Evolutionary conservation across 2,797 vertebrate genomes (phyloP).

Genomic region (Pseudochirops corinnae): DNA sequence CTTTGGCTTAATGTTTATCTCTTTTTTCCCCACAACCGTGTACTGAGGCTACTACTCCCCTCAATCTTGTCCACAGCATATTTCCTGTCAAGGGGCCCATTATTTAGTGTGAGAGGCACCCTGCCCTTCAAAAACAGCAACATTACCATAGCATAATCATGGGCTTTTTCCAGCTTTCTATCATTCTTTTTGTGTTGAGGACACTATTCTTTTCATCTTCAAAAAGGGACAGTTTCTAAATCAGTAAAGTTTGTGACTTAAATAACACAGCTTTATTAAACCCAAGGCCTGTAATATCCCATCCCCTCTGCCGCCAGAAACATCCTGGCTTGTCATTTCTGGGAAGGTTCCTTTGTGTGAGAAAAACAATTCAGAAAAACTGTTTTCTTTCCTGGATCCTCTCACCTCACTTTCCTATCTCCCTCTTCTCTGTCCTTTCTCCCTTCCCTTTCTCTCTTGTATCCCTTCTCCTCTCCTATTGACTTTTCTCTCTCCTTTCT

Average conservation of each 20-base stretch:
- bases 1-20: not conserved
- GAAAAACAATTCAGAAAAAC: not conserved
- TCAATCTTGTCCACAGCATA: not conserved
- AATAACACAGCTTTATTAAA: not conserved
- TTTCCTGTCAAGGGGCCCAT: not conserved
- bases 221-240: not conserved
- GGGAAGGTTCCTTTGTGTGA: not conserved
- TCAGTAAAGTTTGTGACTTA: not conserved
- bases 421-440: not conserved
- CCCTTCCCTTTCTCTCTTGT: not conserved
- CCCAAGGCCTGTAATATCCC: not conserved
- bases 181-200: not conserved
- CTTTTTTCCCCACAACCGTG: not conserved
- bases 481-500: not conserved
- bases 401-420: not conserved
- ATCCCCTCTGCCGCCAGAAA: not conserved
- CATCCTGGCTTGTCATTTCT: not conserved
- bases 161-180: not conserved
- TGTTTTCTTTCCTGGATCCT: not conserved
- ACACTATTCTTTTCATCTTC: not conserved
- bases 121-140: not conserved
- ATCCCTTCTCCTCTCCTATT: not conserved
- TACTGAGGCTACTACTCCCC: not conserved
- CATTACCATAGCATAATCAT: not conserved
- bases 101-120: not conserved